Evolutionary conservation across 2,797 vertebrate genomes (phyloP), one percentile per base, ranked within the genome.

Genomic region (Manis pentadactyla): DNA sequence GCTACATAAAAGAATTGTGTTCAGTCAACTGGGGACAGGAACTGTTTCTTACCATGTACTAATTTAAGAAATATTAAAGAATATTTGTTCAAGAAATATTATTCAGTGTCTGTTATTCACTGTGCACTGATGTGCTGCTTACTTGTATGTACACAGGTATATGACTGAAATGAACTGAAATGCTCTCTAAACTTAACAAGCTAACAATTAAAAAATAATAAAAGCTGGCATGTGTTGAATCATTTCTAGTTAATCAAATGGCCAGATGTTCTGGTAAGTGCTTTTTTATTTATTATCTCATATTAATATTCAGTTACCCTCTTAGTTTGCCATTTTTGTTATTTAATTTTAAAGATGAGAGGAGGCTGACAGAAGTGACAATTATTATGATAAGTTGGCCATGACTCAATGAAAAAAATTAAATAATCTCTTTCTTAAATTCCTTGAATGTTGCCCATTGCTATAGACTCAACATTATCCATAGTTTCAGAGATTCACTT

Each of bases 291-390:
- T 78, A 66, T 57, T 71, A 23, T 68, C 31, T 68, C 27, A 83
- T 29, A 10, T 75, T 81, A 81, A 79, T 84, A 39, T 87, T 89
- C 5, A 59, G 42, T 82, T 53, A 73, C 23, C 7, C 27, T 34
- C 3, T 23, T 29, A 84, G 3, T 88, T 95, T 85, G 7, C 5
- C 46, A 64, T 51, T 77, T 42, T 61, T 93, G 3, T 29, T 73
- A 42, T 74, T 88, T 61, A 37, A 68, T 87, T 64, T 91, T 57
- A 92, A 87, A 89, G 51, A 94, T 21, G 7, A 75, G 19, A 87
- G 18, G 42, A 86, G 3, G 12, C 21, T 69, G 55, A 66, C 14
- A 75, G 23, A 86, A 78, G 8, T 81, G 49, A 88, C 18, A 53
- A 57, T 64, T 51, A 69, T 53, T 42, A 46, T 27, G 13, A 39